These are phyloP conservation scores for Meandrina meandrites DNA, from an alignment of 92 coral and sea anemone species.

Conservation along the genomic window DNA sequence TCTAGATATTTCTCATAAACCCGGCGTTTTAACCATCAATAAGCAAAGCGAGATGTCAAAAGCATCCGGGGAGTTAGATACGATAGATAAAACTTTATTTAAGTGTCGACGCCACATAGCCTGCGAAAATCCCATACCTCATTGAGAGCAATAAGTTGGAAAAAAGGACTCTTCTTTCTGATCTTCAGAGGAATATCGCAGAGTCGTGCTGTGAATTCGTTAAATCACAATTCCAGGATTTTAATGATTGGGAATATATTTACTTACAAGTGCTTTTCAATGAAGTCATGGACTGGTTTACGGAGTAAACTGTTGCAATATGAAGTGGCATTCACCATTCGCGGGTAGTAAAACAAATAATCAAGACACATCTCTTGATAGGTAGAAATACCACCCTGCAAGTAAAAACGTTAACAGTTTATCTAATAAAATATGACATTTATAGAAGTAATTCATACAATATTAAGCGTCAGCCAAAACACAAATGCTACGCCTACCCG, in stretches of 20 bases:
- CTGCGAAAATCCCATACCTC: no score
- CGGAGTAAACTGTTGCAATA: not conserved
- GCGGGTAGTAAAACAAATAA: slow-evolving; percentile 24
- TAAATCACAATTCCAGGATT: no score
- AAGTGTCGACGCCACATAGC: no score
- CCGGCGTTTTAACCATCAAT: no score
- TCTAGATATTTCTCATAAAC: no score
- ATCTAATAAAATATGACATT: no score
- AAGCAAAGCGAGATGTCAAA: no score
- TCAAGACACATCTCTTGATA: slow-evolving; percentile 24
- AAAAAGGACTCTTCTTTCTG: no score
- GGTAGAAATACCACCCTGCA: slow-evolving; percentile 29
- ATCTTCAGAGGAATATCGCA: not conserved
- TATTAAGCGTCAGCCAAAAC: no score
- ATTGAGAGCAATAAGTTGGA: no score
- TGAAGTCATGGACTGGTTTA: slow-evolving; percentile 21
- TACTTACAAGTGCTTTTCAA: slow-evolving; percentile 21
- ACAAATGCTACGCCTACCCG: slow-evolving; percentile 2
- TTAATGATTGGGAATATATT: not conserved
- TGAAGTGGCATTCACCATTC: not conserved
- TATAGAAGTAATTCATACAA: not conserved
- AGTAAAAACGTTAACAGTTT: not conserved
- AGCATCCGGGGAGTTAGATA: no score
- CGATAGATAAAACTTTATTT: no score
- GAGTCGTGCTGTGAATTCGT: not conserved